Conservation (phyloP, 2,888 invertebrate genomes). For the Macaria notata region DNA sequence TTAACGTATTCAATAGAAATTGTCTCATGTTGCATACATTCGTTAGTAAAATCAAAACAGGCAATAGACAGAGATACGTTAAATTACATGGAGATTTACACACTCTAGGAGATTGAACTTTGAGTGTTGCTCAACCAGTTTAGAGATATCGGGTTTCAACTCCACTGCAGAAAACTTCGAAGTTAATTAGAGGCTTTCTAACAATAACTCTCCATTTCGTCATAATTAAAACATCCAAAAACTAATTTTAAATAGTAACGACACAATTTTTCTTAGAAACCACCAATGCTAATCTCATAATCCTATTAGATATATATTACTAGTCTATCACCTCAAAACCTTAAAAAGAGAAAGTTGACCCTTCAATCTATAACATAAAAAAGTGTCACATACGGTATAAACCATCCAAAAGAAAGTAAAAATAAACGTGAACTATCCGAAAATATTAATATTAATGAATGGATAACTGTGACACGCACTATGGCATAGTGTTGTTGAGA, state of each 20-base stretch:
- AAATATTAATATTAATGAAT: conserved; percentile 72
- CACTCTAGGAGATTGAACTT: conserved; percentile 21
- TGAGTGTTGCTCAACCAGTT: conserved; percentile 17
- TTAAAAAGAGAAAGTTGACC: conserved; percentile 27
- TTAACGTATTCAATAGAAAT: not conserved
- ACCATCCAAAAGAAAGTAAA: conserved; percentile 52
- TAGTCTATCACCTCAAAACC: conserved; percentile 7
- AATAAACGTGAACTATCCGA: conserved; percentile 53
- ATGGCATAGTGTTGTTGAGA: conserved; percentile 61
- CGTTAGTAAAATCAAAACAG: conserved; percentile 9
- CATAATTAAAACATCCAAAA: not conserved
- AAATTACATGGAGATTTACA: conserved; percentile 17
- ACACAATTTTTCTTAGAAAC: not conserved
- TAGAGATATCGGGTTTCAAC: conserved; percentile 12
- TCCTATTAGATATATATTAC: not conserved
- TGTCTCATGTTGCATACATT: conserved; percentile 10
- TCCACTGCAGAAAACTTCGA: conserved; percentile 7
- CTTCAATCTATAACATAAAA: conserved; percentile 21
- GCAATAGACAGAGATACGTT: conserved; percentile 5
- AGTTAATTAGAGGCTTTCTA: conserved; percentile 17
- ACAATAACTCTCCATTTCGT: conserved; percentile 8
- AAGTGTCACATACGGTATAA: conserved; percentile 49
- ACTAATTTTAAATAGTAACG: not conserved
- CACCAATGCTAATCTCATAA: not conserved
- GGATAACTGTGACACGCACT: conserved; percentile 65